Conservation (phyloP, 1,140 invertebrate genomes). For the Drosophila varians region DNA sequence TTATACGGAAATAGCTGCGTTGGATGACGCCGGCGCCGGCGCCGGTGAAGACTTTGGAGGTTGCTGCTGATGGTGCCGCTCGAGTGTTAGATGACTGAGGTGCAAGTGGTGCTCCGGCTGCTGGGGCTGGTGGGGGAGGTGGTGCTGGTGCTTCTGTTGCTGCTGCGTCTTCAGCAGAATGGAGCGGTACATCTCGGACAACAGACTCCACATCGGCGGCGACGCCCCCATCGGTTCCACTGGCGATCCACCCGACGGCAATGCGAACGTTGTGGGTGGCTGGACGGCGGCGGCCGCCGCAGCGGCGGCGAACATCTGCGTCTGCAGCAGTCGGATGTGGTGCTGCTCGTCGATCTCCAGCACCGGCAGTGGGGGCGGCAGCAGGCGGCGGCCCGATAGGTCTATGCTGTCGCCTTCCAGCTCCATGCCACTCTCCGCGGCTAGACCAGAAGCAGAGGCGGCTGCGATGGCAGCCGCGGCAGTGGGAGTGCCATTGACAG, state of each 20-base stretch:
- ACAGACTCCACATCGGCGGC: constrained; percentile 77
- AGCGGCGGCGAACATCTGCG: constrained; percentile 80
- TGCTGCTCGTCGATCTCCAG: constrained; percentile 63
- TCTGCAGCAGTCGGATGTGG: constrained; percentile 66
- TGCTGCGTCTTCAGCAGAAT: constrained; percentile 70
- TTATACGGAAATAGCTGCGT: constrained; percentile 76
- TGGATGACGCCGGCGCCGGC: constrained; percentile 33
- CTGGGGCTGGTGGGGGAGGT: background rate
- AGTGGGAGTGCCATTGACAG: constrained; percentile 1
- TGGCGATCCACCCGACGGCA: constrained; percentile 7
- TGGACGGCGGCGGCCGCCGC: constrained; percentile 62
- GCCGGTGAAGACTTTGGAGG: constrained; percentile 41
- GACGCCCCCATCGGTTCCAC: constrained; percentile 28
- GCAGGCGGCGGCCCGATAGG: background rate
- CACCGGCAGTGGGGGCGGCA: constrained; percentile 13
- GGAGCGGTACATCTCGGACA: constrained; percentile 78
- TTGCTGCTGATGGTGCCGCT: constrained; percentile 33
- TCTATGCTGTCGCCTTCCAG: constrained; percentile 23
- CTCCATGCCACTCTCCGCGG: constrained; percentile 38
- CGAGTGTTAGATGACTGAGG: constrained; percentile 9
- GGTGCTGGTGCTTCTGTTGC: constrained; percentile 28
- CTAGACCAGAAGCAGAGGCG: constrained; percentile 8
- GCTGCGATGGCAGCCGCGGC: background rate
- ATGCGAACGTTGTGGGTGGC: constrained; percentile 11
- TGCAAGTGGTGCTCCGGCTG: constrained; percentile 24